phyloP scores from a whole-genome alignment of 2,888 invertebrate genomes.

The Vesta saturnalis region DNA sequence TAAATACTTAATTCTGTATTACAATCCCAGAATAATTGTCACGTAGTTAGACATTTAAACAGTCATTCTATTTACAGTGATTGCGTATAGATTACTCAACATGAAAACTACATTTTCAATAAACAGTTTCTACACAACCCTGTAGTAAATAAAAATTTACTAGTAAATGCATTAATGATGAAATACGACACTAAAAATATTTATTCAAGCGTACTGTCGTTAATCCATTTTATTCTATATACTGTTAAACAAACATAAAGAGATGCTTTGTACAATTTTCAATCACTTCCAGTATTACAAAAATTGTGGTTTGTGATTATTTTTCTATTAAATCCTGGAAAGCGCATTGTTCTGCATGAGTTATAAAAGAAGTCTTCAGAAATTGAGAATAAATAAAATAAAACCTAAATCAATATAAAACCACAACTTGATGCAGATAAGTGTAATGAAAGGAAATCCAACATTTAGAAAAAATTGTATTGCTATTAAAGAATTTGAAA shows the following conservation, averaged over 20 bases:
- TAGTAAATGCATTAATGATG: neutral
- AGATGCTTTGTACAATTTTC: slow-evolving; percentile 12
- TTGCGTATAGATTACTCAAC: too few species aligned
- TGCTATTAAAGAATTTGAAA: slow-evolving; percentile 44
- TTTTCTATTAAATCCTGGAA: slow-evolving; percentile 13
- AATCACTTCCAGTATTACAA: slow-evolving; percentile 7
- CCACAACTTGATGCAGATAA: slow-evolving; percentile 22
- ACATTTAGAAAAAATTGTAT: slow-evolving; percentile 6
- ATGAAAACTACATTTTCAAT: too few species aligned
- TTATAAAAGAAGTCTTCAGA: slow-evolving; percentile 26
- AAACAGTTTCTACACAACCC: too few species aligned
- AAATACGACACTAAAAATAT: neutral
- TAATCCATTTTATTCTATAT: neutral
- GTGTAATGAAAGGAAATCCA: slow-evolving; percentile 26
- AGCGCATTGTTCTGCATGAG: slow-evolving; percentile 26
- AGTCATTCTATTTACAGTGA: too few species aligned
- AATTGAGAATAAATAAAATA: slow-evolving; percentile 21
- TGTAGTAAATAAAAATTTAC: neutral
- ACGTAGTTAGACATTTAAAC: too few species aligned
- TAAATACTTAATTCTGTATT: too few species aligned
- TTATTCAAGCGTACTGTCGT: neutral
- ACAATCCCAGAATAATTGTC: too few species aligned
- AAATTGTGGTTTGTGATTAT: slow-evolving; percentile 13
- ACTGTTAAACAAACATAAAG: neutral
- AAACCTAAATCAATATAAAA: slow-evolving; percentile 21